Percentiles rank a stretch among this genome's conserved stretches.
Conservation (phyloP, 2,113 vertebrate genomes). For the Lucifuga dentata region DNA sequence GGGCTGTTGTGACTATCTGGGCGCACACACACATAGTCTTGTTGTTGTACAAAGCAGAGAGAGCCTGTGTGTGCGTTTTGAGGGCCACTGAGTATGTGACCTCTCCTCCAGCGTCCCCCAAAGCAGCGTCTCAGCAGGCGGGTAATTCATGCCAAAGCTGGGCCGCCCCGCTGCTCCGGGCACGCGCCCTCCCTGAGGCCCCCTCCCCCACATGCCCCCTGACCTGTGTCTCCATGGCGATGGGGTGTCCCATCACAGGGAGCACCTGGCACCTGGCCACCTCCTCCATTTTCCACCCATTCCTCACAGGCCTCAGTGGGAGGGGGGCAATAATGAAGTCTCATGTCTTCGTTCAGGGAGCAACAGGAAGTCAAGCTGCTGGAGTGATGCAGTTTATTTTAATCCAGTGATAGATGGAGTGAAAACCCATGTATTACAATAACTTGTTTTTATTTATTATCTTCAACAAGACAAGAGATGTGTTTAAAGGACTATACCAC, state of each 20-base stretch:
- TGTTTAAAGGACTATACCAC: no score
- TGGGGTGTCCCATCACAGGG: conserved; percentile 60
- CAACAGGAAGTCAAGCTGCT: conserved; percentile 30
- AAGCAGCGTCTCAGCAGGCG: conserved; percentile 54
- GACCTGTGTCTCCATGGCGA: conserved; percentile 58
- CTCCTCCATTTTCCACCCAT: conserved; percentile 3
- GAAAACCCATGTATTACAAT: no score
- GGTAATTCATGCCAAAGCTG: conserved; percentile 69
- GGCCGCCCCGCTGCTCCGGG: conserved; percentile 58
- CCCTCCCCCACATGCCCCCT: conserved; percentile 27
- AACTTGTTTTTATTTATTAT: no score
- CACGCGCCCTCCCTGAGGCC: conserved; percentile 24
- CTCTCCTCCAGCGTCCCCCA: conserved; percentile 58
- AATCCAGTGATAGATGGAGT: no score
- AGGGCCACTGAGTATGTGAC: conserved; percentile 72
- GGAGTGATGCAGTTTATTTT: conserved; percentile 6
- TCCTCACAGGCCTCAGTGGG: conserved; percentile 13
- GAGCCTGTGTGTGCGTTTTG: conserved; percentile 53
- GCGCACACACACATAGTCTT: conserved; percentile 49
- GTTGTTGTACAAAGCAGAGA: conserved; percentile 44
- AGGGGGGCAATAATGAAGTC: conserved; percentile 49
- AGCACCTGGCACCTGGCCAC: conserved; percentile 83
- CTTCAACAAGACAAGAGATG: no score
- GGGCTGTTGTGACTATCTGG: conserved; percentile 52
- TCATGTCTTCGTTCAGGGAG: conserved; percentile 56